These are phyloP conservation scores for Orchestes rusci DNA, from an alignment of 2,888 invertebrate genomes.

Conservation along the genomic window DNA sequence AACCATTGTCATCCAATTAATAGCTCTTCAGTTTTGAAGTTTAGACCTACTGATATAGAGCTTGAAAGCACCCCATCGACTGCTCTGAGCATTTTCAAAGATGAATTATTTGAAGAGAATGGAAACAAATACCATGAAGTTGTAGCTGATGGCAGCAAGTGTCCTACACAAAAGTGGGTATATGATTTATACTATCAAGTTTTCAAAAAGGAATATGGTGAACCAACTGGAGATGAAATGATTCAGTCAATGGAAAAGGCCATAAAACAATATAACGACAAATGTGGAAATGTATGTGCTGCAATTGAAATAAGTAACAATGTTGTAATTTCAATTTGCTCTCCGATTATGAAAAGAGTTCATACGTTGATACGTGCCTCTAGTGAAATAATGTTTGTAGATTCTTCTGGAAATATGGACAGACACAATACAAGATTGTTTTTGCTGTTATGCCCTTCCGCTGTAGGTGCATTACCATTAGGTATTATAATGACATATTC, in stretches of 20 bases:
- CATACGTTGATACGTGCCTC: not conserved
- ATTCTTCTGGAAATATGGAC: not conserved
- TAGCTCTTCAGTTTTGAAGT: not conserved
- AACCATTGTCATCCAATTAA: not conserved
- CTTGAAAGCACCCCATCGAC: conserved; percentile 1
- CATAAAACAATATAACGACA: conserved; percentile 1
- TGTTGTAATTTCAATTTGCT: not conserved
- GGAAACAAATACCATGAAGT: conserved; percentile 2
- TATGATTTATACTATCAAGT: conserved; percentile 2
- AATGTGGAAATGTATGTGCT: conserved; percentile 1
- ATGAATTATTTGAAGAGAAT: conserved; percentile 1
- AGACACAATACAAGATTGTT: not conserved
- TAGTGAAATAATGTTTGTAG: not conserved
- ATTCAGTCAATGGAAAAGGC: conserved; percentile 1
- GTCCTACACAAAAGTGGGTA: conserved; percentile 3
- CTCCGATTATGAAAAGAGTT: not conserved
- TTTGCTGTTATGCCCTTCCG: not conserved
- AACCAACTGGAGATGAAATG: conserved; percentile 1
- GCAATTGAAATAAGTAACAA: not conserved
- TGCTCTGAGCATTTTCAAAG: conserved; percentile 3
- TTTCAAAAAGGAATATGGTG: conserved; percentile 1
- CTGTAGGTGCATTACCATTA: not conserved
- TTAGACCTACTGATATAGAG: not conserved
- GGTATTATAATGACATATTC: not conserved
- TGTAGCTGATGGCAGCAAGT: conserved; percentile 1